Conservation (phyloP, 2,888 invertebrate species). For the Standfussiana lucernea region DNA sequence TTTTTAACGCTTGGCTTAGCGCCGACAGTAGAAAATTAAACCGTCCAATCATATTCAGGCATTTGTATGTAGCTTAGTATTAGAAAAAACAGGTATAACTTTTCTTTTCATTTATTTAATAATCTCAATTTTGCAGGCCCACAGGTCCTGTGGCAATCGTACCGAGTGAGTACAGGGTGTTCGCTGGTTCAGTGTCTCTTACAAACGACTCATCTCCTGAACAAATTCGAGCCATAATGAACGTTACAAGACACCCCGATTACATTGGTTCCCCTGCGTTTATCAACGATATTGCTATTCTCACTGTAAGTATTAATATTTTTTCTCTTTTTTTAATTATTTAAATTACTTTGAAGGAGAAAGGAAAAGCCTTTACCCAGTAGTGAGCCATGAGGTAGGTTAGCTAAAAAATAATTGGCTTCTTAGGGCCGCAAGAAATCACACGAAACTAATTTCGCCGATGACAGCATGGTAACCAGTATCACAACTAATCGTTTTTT, state of each 20-base stretch:
- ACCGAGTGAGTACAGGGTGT: slow-evolving; percentile 64
- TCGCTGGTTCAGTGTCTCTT: slow-evolving; percentile 65
- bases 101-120: neutral
- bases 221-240: slow-evolving; percentile 63
- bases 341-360: neutral
- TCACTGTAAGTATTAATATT: slow-evolving; percentile 37
- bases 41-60: neutral
- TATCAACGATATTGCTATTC: slow-evolving; percentile 44
- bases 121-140: slow-evolving; percentile 42
- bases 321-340: neutral
- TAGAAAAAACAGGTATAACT: neutral
- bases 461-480: neutral
- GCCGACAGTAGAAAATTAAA: neutral
- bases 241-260: slow-evolving; percentile 66
- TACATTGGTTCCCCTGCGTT: slow-evolving; percentile 30
- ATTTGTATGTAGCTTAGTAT: neutral
- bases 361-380: neutral
- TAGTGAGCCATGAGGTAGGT: neutral
- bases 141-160: slow-evolving; percentile 12
- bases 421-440: neutral
- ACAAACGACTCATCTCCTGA: slow-evolving; percentile 56
- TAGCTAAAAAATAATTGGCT: neutral
- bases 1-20: neutral
- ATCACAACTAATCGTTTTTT: neutral
- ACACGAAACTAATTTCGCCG: neutral